Conservation (phyloP, 2,113 vertebrate genomes). For the Echinops telfairi region DNA sequence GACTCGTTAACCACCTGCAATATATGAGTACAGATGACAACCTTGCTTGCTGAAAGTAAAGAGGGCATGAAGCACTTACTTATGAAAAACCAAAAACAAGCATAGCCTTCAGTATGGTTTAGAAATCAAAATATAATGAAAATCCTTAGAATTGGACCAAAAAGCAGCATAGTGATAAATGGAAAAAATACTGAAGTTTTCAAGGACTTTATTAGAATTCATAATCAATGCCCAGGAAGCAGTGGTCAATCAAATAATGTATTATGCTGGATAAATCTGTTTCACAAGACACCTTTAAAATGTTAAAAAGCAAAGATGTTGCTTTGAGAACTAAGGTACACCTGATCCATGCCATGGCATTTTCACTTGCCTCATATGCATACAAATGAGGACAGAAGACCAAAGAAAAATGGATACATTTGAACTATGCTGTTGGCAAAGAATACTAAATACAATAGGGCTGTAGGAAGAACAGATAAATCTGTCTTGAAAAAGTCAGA, state of each 20-base stretch:
- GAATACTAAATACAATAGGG: no score
- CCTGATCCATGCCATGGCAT: not conserved
- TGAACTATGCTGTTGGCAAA: no score
- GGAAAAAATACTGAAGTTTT: not conserved
- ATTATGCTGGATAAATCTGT: no score
- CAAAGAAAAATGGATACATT: no score
- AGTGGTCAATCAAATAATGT: not conserved
- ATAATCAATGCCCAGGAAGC: not conserved
- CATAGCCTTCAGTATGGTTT: no score
- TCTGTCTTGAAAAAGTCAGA: no score
- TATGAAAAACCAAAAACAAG: no score
- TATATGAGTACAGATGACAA: no score
- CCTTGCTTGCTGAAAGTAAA: no score
- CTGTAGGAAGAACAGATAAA: no score
- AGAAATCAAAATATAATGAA: not conserved
- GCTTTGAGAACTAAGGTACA: not conserved
- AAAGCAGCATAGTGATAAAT: not conserved
- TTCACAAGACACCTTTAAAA: not conserved
- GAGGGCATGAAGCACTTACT: no score
- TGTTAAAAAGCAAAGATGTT: not conserved
- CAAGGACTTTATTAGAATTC: not conserved
- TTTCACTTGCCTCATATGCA: not conserved
- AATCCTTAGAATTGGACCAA: not conserved
- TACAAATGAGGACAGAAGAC: not conserved
- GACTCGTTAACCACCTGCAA: no score